A percentile compares a stretch with the other conserved stretches of the same genome.
These are phyloP conservation scores for Ryuthela nishihirai DNA, from an alignment of 2,888 invertebrate species.

Conservation along the genomic window DNA sequence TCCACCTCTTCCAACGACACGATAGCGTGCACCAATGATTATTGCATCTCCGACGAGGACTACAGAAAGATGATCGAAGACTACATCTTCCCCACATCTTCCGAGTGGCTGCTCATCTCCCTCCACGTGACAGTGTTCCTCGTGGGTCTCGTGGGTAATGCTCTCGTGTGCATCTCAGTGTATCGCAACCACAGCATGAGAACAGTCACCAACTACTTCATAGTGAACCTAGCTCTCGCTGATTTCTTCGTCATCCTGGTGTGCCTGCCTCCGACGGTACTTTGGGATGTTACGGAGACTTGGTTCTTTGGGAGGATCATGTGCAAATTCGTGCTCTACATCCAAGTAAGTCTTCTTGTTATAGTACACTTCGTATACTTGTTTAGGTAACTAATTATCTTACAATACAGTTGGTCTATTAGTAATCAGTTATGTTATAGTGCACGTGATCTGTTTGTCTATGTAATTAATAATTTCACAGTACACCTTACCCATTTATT, in stretches of 20 bases:
- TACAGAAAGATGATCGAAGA: constrained; percentile 60
- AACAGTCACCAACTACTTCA: constrained; percentile 90
- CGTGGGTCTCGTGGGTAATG: constrained; percentile 79
- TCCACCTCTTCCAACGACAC: not conserved
- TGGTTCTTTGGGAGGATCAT: constrained; percentile 84
- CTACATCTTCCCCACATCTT: constrained; percentile 64
- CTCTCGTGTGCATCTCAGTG: constrained; percentile 81
- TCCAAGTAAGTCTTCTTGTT: constrained; percentile 64
- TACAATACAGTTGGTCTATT: too few species aligned
- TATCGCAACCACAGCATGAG: constrained; percentile 83
- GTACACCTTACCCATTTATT: too few species aligned
- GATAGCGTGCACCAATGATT: constrained; percentile 19
- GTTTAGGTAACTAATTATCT: too few species aligned
- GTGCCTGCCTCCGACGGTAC: constrained; percentile 80
- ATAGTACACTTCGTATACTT: too few species aligned
- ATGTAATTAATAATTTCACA: too few species aligned
- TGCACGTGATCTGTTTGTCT: too few species aligned
- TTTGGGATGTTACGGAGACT: constrained; percentile 87
- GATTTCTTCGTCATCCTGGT: constrained; percentile 86
- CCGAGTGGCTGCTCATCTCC: constrained; percentile 74
- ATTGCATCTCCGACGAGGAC: constrained; percentile 57
- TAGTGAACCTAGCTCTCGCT: constrained; percentile 74
- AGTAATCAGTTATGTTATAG: too few species aligned
- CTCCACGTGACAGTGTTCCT: constrained; percentile 73
- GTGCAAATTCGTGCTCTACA: constrained; percentile 82